These are phyloP conservation scores for human (Homo sapiens) DNA, from an alignment of 2,113 vertebrate genomes.

Conservation along the genomic window GRCh38 chr3:155519501-155520000, in stretches of 20 bases:
- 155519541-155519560: too few species aligned
- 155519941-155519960: neutral
- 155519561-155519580: neutral
- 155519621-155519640: neutral
- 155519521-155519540: neutral
- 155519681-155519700: neutral
- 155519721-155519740: neutral
- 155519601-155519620: neutral
- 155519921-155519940: neutral
- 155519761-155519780: neutral
- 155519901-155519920: neutral
- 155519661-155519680: neutral
- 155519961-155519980: neutral
- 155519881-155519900: neutral
- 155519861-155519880: neutral
- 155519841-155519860: neutral
- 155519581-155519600: fast-evolving
- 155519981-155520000: neutral
- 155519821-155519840: neutral
- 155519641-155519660: neutral
- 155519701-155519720: neutral
- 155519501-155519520: neutral
- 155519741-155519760: neutral
- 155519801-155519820: neutral
- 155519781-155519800: neutral